phyloP scores from a whole-genome alignment of 1,140 invertebrate genomes.

The Diplogasteroides magnus region DNA sequence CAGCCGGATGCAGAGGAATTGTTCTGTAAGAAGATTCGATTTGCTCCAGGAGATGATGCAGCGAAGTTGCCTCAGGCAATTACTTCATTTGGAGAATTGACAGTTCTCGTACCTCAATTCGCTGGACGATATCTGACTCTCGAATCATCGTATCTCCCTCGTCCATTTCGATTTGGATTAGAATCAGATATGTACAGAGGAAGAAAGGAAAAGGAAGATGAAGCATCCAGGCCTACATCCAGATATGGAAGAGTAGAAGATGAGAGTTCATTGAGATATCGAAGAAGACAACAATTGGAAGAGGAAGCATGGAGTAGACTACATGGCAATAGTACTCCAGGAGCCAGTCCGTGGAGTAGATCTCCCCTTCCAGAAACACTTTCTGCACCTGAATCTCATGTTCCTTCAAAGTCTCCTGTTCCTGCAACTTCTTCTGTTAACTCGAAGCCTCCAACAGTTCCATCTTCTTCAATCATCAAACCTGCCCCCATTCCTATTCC shows the following conservation, averaged over 20 bases:
- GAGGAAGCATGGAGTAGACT: conserved; percentile 39
- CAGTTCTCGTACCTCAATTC: conserved; percentile 50
- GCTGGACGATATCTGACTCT: conserved; percentile 41
- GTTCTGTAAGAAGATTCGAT: conserved; percentile 50
- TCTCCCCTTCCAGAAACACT: conserved; percentile 30
- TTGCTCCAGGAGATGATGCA: conserved; percentile 53
- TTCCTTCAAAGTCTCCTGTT: conserved; percentile 4
- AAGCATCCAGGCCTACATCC: conserved; percentile 18
- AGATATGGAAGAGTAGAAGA: conserved; percentile 17
- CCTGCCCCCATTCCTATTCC: conserved; percentile 11
- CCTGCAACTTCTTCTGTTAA: conserved; percentile 12
- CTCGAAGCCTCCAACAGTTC: conserved; percentile 6
- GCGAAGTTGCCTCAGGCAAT: conserved; percentile 50
- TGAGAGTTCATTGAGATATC: conserved; percentile 27
- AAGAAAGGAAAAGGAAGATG: conserved; percentile 23
- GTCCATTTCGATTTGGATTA: conserved; percentile 44
- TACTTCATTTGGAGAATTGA: conserved; percentile 50
- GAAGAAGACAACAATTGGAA: conserved; percentile 36
- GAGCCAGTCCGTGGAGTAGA: conserved; percentile 6
- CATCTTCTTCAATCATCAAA: conserved; percentile 8
- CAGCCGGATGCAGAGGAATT: conserved; percentile 52
- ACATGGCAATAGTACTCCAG: background rate
- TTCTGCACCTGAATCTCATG: conserved; percentile 4
- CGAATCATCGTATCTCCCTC: conserved; percentile 41
- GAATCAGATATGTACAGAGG: conserved; percentile 43